Evolutionary conservation across 2,888 invertebrate species (phyloP), one percentile per base, ranked within the genome.

Genomic region (Drosophila cracens): DNA sequence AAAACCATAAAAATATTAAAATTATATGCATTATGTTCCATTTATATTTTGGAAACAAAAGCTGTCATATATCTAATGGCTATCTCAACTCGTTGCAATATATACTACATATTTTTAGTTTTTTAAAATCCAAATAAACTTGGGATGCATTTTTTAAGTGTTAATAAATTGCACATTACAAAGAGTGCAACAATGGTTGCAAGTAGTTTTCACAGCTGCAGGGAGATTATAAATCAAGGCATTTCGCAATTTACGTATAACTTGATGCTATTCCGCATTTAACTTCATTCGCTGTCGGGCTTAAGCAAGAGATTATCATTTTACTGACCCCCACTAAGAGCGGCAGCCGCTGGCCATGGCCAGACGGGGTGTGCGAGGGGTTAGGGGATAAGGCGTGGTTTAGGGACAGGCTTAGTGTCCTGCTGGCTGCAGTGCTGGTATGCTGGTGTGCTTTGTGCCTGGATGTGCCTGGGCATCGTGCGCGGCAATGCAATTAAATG

Each of bases 401-500:
- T 46, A 21, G 61, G 3, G 43, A 53, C 59, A 57, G 78, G 79
- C 77, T 86, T 83, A 86, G 82, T 74, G 79, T 86, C 83, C 79
- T 75, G 70, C 61, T 66, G 57, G 27, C 57, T 64, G 54, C 31
- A 49, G 25, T 67, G 64, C 61, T 51, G 36, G 11, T 56, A 13
- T 33, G 21, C 10, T 53, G 62, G 29, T 58, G 38, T 57, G 60
- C 46, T 62, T 33, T 58, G 34, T 51, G 62, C 16, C 58, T 71
- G 58, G 58, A 38, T 31, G 59, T 16, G 61, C 51, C 61, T 46
- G 70, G 70, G 38, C 67, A 66, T 58, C 72, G 74, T 70, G 80
- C 86, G 72, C 87, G 76, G 81, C 87, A 73, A 87, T 82, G 87
- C 89, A 87, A 87, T 87, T 87, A 87, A 90, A 87, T 87, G 75